Base-by-base conservation (phyloP, 2,113 vertebrate species). In the Leptocoma aspasia region DNA sequence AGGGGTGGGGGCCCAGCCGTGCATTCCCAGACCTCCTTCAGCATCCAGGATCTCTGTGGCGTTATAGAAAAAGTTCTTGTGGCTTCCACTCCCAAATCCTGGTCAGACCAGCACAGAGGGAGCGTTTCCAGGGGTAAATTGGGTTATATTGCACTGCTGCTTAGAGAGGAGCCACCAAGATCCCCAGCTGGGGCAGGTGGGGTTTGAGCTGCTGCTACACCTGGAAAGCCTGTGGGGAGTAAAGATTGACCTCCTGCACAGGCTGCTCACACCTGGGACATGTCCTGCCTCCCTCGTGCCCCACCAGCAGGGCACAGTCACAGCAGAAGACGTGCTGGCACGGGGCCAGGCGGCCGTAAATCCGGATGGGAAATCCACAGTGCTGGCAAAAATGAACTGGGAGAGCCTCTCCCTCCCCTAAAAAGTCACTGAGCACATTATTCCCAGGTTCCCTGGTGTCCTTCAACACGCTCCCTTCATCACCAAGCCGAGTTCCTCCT, bases 261-360 rank as follows among this genome's bases (percentile, higher is more conserved):
- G 76, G 45, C 17, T 83, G 71, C 53, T 63, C 49, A 85, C 97
- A 99, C 96, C 92, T 97, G 56, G 98, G 98, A 63, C 98, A 99
- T 11, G 97, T 96, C 94, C 98, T 97, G n/a, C 97, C 93, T n/a
- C 97, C 97, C 89, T 97, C 94, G 23, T 98, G 97, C 86, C 98
- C 97, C 19, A 96, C 95, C 65, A 98, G 98, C 79, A 98, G 26
- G 83, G 98, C 98, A 89, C 98, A 99, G 50, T 97, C 95, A 4
- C 97, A 98, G 92, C 98, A 99, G 97, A 99, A 98, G 8, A 98
- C 72, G 7, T 98, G 98, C 71, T 98, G 98, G 88, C 98, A 98
- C 7, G 98, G 98, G 79, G 98, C 98, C 98, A 95, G 81, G 49
- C 3, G 6, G 14, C 91, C 86, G 0, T 13, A 86, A 27, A 93